Conservation (phyloP, 2,797 vertebrate species). For the Pelobates cultripes region DNA sequence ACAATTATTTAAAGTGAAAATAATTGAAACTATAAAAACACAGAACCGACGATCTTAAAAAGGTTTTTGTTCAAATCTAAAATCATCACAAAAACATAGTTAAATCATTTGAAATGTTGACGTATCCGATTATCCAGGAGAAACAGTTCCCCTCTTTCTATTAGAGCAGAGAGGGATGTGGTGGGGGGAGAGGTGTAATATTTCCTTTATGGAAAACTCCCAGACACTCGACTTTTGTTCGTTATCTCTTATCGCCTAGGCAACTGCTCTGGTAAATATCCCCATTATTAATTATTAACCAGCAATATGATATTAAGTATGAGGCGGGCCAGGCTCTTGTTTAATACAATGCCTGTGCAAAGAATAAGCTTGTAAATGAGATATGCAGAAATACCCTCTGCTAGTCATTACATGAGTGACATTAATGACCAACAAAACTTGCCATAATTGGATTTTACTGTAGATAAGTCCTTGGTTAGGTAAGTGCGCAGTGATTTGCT, state of each 20-base stretch:
- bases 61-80: too few relatives aligned
- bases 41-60: too few relatives aligned
- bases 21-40: too few relatives aligned
- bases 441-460: background rate
- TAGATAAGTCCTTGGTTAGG: background rate
- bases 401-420: too few relatives aligned
- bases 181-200: conserved; percentile 32
- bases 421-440: background rate
- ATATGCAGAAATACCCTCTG: background rate
- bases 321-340: conserved; percentile 14
- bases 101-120: background rate
- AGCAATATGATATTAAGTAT: conserved; percentile 47
- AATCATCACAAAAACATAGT: too few relatives aligned
- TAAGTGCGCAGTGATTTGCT: too few relatives aligned
- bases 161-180: background rate
- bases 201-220: conserved; percentile 48
- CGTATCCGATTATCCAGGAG: background rate
- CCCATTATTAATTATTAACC: conserved; percentile 43
- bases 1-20: too few relatives aligned
- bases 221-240: conserved; percentile 55
- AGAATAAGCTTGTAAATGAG: background rate
- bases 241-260: conserved; percentile 38
- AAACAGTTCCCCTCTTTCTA: conserved; percentile 5
- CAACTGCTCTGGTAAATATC: conserved; percentile 43
- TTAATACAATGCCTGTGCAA: background rate